Conservation (phyloP, 2,113 vertebrate genomes). For the Cottus gobio region DNA sequence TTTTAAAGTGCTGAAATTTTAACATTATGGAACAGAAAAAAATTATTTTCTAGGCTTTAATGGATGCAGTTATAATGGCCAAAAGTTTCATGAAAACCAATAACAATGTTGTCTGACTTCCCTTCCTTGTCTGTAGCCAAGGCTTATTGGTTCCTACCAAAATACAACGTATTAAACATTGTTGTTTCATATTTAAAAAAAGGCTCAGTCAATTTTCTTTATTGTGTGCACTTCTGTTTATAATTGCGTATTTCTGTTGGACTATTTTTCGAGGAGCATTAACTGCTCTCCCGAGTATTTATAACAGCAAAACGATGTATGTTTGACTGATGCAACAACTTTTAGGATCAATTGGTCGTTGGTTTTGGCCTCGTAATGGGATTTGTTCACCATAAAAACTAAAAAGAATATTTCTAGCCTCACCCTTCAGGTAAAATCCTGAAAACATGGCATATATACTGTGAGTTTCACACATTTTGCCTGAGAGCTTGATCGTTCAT, state of each 20-base stretch:
- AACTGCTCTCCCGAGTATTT: not conserved
- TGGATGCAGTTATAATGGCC: not conserved
- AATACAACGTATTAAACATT: not conserved
- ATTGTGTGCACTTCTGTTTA: not conserved
- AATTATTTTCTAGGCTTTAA: rapidly evolving
- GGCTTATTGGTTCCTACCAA: not conserved
- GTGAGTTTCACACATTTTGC: not conserved
- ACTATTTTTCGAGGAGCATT: not conserved
- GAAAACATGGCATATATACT: not conserved
- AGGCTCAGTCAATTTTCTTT: not conserved
- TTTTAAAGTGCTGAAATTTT: not conserved
- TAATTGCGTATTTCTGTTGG: not conserved
- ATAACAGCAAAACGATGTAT: not conserved
- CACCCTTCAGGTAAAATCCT: not conserved
- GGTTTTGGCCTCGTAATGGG: not conserved
- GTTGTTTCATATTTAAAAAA: not conserved
- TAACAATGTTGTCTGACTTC: not conserved
- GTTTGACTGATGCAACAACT: not conserved
- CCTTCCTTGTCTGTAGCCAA: not conserved
- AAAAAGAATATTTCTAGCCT: not conserved
- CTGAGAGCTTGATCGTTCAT: not conserved
- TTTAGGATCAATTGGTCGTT: not conserved
- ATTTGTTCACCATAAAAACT: not conserved
- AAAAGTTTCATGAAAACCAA: not conserved
- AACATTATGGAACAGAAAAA: not conserved